Evolutionary conservation across 2,797 vertebrate species (phyloP), one percentile per base, ranked within the genome.

Genomic region (Diglossa cyanea): DNA sequence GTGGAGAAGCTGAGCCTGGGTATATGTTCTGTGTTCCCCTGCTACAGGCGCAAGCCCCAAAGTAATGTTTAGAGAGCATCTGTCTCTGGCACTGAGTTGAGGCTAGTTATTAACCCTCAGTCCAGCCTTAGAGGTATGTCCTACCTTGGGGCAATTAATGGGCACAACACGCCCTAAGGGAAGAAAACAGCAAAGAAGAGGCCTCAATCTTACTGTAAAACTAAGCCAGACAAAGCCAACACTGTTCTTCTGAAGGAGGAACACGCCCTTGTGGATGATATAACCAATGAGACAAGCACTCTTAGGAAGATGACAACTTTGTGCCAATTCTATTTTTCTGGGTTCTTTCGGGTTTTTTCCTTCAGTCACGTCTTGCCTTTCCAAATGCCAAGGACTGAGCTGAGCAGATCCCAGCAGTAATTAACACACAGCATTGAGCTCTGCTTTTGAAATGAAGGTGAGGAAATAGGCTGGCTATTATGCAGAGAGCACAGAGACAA

Each of bases 131-230:
- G 30, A 21, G 26, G 13, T 60, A 21, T n/a, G 31, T 82, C 61
- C 53, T 90, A n/a, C 42, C 60, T 42, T 7, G 2, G 24, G 15
- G 30, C 78, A 85, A 74, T 76, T 74, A 88, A 90, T 14, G 25
- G 16, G n/a, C 35, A 61, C 2, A 1, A 57, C 1, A 5, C 13
- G 77, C 14, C 42, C 17, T 76, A 26, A 74, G 23, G 63, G 42
- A 91, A 73, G 35, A 57, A 85, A 94, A 79, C 1, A 57, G 13
- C 35, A 71, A 79, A 84, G 60, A 76, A 86, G 81, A 86, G 14
- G 35, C 16, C 62, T 83, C 50, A 33, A 17, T 83, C 42, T 57
- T 71, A 40, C 44, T 44, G 28, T 28, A 67, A 86, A 84, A 61
- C 33, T 65, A 58, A 86, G 24, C 19, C 63, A 93, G 48, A 48